Evolutionary conservation across 2,888 invertebrate species (phyloP), one percentile per base, ranked within the genome.

Genomic region (Trichacis sp.): DNA sequence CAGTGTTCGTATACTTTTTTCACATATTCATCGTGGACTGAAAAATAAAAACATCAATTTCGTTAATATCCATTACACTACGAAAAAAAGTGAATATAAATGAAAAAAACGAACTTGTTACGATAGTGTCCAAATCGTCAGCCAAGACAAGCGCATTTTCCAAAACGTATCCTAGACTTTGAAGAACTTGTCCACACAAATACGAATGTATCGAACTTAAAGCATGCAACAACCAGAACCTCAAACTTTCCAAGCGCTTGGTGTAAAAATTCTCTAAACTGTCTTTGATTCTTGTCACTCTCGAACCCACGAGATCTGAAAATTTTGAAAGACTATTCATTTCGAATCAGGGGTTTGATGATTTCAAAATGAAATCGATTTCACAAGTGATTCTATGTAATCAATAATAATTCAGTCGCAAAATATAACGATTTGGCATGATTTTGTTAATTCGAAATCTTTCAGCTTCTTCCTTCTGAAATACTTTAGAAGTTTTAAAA

Each of bases 181-280:
- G 86, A 20, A 88, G 73, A 12, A 86, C 85, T 71, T 85, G 84
- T 0, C 86, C 86, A 75, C 87, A 87, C 20, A 88, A 72, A 77
- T 88, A 87, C 24, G 85, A 83, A 64, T 88, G 88, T 59, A 88
- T 81, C 33, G 85, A 86, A 53, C 86, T 86, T 46, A 88, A 78
- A 1, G 88, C 84, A 64, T 87, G 87, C 15, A 87, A 78, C 42
- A 88, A 79, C 87, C 88, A 88, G 69, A 87, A 87, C 56, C 88
- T 83, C 17, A 88, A 66, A 24, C 87, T 85, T 57, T 88, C 87
- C 30, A 88, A 76, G 1, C 88, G 84, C 19, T 86, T 82, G 60
- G 78, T 74, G 18, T 81, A 69, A 64, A 81, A 84, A 14, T 80
- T 79, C 62, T 79, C 76, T 12, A 81, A 55, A 24, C 64, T 61